Percentiles rank a stretch among this genome's conserved stretches.
Conservation (phyloP, 2,113 vertebrate species). For the Nothocercus julius region DNA sequence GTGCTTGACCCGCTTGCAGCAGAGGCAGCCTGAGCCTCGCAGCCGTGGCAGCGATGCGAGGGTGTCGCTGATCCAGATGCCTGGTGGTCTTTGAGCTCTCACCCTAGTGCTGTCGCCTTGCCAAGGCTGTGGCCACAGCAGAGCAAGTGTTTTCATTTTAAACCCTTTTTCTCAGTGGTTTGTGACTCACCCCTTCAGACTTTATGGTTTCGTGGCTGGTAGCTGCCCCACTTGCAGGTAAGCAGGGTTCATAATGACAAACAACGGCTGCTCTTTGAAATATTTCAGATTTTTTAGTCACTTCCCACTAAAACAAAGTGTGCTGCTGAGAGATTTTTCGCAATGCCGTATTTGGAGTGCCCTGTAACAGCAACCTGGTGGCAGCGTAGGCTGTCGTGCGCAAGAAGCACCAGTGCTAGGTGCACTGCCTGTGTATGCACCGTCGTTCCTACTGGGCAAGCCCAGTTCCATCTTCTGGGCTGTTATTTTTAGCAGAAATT, state of each 20-base stretch:
- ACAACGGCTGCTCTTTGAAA: not conserved
- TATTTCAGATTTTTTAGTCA: conserved; percentile 4
- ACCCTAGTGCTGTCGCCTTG: not conserved
- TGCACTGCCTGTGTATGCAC: fast-evolving
- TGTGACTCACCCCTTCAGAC: conserved; percentile 15
- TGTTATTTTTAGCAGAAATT: conserved; percentile 29
- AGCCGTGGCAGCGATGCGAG: fast-evolving
- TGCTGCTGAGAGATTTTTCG: not conserved
- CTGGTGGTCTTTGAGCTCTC: not conserved
- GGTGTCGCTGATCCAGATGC: fast-evolving
- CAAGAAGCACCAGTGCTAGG: fast-evolving
- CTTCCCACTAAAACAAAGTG: not conserved
- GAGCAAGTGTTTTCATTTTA: conserved; percentile 26
- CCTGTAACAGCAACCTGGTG: not conserved
- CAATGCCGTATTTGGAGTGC: not conserved
- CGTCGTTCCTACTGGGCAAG: not conserved
- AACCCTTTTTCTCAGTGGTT: conserved; percentile 2
- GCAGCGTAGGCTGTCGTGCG: fast-evolving
- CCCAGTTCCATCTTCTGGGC: fast-evolving
- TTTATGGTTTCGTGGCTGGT: not conserved
- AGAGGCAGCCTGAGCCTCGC: not conserved
- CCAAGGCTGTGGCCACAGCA: not conserved
- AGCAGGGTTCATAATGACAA: not conserved
- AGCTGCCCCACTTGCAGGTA: not conserved
- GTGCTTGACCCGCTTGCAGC: not conserved